Percentiles rank a stretch among this genome's conserved stretches.
Evolutionary conservation across 30 jellyfish, hydroid and myxozoan species (phyloP).

Genomic region (Turritopsis rubra): DNA sequence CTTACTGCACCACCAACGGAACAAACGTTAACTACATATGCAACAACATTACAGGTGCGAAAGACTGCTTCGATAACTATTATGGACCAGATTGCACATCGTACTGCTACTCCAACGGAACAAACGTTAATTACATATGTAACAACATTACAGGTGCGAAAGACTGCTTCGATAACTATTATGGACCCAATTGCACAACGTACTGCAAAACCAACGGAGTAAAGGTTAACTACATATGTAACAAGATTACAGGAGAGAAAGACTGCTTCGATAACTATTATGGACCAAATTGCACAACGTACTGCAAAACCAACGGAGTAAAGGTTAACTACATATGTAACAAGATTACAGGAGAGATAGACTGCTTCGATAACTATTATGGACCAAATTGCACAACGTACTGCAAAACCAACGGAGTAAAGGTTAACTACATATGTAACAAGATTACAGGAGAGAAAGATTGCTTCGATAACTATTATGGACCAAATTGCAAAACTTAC

Average conservation of each 20-base stretch:
- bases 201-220: background rate
- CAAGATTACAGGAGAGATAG: background rate
- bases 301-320: background rate
- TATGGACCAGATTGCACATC: background rate
- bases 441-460: background rate
- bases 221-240: background rate
- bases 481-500: background rate
- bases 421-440: background rate
- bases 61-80: background rate
- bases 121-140: background rate
- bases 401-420: background rate
- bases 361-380: background rate
- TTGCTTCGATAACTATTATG: background rate
- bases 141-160: background rate
- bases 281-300: background rate
- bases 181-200: background rate
- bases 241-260: background rate
- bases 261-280: background rate
- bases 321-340: background rate
- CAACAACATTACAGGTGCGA: background rate
- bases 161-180: background rate
- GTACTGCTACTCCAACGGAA: background rate
- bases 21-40: background rate
- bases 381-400: background rate
- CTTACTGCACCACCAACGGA: background rate